Conservation (phyloP, 1,140 invertebrate genomes). For the Papilio dardanus region DNA sequence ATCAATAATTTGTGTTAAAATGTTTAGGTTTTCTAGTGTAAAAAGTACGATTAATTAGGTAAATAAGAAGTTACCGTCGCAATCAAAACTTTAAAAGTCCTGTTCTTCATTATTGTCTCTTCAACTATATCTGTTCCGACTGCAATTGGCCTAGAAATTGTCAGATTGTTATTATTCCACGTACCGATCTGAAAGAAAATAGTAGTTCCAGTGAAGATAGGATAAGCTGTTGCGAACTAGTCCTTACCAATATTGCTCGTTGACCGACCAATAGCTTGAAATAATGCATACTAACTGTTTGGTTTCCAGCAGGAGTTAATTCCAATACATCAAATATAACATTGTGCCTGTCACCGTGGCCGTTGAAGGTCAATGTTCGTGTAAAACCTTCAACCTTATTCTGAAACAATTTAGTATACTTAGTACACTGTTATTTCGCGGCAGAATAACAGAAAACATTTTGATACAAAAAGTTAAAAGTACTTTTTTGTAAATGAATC, state of each 20-base stretch:
- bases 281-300: conserved; percentile 68
- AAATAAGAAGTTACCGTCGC: conserved; percentile 85
- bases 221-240: too few species aligned
- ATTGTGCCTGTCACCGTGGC: conserved; percentile 90
- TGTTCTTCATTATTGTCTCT: conserved; percentile 70
- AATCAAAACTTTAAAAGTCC: conserved; percentile 90
- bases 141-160: conserved; percentile 53
- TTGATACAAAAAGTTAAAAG: too few species aligned
- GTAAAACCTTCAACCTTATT: conserved; percentile 88
- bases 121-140: conserved; percentile 60
- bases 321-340: conserved; percentile 92
- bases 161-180: conserved; percentile 58
- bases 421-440: too few species aligned
- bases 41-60: conserved; percentile 15
- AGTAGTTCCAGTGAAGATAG: not conserved
- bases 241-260: too few species aligned
- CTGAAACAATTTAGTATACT: conserved; percentile 53
- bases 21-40: not conserved
- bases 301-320: conserved; percentile 85
- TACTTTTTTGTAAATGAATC: not conserved
- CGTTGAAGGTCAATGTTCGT: conserved; percentile 91
- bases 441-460: too few species aligned
- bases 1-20: not conserved
- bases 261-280: not conserved
- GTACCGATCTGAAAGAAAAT: conserved; percentile 58